Evolutionary conservation across 1,140 invertebrate species (phyloP).

Genomic region (Amphibalanus amphitrite): DNA sequence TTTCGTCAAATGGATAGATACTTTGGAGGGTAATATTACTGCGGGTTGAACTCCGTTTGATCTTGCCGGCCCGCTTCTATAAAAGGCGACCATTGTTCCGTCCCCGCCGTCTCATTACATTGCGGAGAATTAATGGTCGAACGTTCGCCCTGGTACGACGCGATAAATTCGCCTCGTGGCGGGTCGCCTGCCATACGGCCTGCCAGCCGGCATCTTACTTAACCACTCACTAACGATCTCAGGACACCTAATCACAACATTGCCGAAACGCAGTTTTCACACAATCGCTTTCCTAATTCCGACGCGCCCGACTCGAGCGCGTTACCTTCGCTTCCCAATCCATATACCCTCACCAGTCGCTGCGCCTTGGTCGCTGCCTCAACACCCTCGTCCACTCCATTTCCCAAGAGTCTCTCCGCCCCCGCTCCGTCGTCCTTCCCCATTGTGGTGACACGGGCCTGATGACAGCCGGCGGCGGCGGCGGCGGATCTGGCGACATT

Average conservation of each 20-base stretch:
- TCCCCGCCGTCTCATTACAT: neutral
- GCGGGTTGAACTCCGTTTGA: no score
- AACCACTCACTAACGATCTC: neutral
- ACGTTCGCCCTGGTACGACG: neutral
- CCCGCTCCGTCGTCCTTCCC: no score
- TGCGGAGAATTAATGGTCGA: neutral
- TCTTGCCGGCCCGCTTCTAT: no score
- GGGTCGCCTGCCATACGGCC: neutral
- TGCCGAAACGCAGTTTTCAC: neutral
- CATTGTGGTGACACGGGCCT: no score
- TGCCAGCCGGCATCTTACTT: neutral
- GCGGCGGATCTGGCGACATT: neutral
- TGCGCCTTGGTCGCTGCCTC: no score
- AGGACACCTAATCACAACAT: neutral
- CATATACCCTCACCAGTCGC: no score
- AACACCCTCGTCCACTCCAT: neutral
- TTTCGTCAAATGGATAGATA: no score
- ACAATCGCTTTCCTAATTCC: neutral
- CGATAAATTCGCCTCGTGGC: neutral
- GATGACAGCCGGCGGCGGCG: no score
- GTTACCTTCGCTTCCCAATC: no score
- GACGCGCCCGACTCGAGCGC: no score
- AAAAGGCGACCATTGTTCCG: neutral
- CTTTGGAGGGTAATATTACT: no score
- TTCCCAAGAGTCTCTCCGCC: neutral